These are phyloP conservation scores for Varanus salvator DNA, from an alignment of 2,113 vertebrate genomes.

Conservation along the genomic window DNA sequence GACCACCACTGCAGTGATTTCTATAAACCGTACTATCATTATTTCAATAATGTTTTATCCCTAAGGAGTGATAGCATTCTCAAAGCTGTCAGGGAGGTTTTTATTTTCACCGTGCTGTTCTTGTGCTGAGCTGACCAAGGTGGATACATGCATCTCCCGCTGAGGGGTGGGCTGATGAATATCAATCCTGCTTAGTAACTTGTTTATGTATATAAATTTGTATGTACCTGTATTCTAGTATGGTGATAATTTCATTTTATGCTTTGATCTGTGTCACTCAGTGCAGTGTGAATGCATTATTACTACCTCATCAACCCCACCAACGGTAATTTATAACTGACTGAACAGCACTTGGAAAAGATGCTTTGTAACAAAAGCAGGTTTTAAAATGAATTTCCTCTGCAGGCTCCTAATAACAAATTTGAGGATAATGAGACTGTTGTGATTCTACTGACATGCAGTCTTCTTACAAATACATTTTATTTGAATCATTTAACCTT, in stretches of 20 bases:
- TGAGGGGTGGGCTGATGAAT: not conserved
- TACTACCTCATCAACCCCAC: not conserved
- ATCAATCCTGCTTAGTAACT: conserved; percentile 7
- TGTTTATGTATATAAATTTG: conserved; percentile 56
- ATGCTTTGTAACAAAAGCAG: conserved; percentile 29
- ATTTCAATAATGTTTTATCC: conserved; percentile 65
- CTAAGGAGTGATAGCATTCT: conserved; percentile 47
- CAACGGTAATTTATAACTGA: conserved; percentile 54
- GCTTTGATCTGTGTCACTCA: conserved; percentile 14
- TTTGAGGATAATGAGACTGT: conserved; percentile 19
- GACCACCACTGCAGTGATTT: conserved; percentile 57
- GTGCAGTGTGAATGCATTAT: not conserved
- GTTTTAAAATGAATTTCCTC: conserved; percentile 3
- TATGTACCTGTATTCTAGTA: conserved; percentile 23
- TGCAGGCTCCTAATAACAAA: conserved; percentile 18
- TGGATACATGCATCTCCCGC: conserved; percentile 15
- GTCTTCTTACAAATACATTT: not conserved
- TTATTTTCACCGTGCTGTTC: conserved; percentile 43
- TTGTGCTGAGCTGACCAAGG: conserved; percentile 38
- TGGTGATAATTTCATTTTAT: conserved; percentile 58
- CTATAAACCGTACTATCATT: conserved; percentile 42
- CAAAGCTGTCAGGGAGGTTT: conserved; percentile 42
- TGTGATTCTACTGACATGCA: not conserved
- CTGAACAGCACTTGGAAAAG: conserved; percentile 11
- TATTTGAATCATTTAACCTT: not conserved